These are phyloP conservation scores for Clupea harengus DNA, from an alignment of 2,113 vertebrate genomes.

Conservation along the genomic window DNA sequence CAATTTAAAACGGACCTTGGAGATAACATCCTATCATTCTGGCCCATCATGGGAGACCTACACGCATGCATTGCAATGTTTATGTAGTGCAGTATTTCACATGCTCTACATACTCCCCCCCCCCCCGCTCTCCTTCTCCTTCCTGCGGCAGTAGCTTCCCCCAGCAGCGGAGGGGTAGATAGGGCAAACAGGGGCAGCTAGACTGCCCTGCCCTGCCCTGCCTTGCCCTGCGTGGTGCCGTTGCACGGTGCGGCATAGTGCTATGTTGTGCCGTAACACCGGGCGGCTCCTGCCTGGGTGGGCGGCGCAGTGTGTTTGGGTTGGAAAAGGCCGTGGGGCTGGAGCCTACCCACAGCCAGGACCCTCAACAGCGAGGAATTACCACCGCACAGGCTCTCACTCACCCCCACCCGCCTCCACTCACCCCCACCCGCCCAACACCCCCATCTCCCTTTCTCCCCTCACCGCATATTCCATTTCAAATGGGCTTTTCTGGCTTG, in stretches of 20 bases:
- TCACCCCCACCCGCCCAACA: background rate
- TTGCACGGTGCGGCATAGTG: background rate
- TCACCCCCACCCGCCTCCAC: background rate
- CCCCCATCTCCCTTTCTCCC: conserved; percentile 10
- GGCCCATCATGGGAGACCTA: background rate
- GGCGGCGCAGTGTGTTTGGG: conserved; percentile 41
- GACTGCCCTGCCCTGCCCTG: background rate
- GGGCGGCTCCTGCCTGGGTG: conserved; percentile 41
- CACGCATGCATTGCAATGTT: background rate
- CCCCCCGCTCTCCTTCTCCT: background rate
- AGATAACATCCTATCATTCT: background rate
- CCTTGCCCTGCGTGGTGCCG: background rate
- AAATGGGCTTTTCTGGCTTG: conserved; percentile 25
- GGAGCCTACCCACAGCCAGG: conserved; percentile 22
- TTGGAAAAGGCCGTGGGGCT: conserved; percentile 42
- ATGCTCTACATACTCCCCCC: background rate
- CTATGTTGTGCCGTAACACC: conserved; percentile 1
- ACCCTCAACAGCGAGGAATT: conserved; percentile 38
- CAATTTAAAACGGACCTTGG: background rate
- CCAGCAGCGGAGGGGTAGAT: background rate
- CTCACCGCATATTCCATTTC: conserved; percentile 20
- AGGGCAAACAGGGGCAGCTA: background rate
- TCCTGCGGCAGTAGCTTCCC: background rate
- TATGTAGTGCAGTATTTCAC: background rate
- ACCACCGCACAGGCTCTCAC: background rate